These are phyloP conservation scores for Patella ulyssiponensis DNA, from an alignment of 2,888 invertebrate genomes.

Conservation along the genomic window DNA sequence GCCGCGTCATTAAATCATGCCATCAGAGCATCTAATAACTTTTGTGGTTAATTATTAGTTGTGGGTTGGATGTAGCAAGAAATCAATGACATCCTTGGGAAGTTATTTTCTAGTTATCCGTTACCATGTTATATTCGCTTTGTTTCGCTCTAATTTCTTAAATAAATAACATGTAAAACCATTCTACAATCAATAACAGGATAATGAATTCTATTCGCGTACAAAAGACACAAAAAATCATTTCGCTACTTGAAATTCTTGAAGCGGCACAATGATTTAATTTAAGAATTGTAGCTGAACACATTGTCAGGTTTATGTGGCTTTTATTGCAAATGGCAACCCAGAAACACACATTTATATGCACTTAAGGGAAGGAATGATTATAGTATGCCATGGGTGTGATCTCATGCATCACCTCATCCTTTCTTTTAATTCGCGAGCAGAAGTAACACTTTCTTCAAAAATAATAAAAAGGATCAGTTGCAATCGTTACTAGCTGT, in stretches of 20 bases:
- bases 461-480: too few species aligned
- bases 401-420: too few species aligned
- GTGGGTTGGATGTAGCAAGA: too few species aligned
- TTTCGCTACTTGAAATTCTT: not conserved
- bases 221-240: not conserved
- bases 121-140: constrained; percentile 7
- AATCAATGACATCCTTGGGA: not conserved
- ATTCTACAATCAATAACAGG: not conserved
- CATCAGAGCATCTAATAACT: too few species aligned
- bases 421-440: too few species aligned
- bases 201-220: constrained; percentile 8
- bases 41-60: too few species aligned
- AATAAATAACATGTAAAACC: constrained; percentile 8
- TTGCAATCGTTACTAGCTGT: too few species aligned
- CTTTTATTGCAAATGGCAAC: not conserved
- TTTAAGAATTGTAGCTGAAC: constrained; percentile 1
- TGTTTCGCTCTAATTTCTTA: constrained; percentile 4
- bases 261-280: constrained; percentile 3
- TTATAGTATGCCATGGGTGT: too few species aligned
- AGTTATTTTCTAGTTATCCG: not conserved
- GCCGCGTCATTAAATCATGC: too few species aligned
- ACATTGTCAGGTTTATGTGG: not conserved
- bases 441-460: too few species aligned
- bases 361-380: too few species aligned
- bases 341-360: not conserved